Evolutionary conservation across 2,113 vertebrate species (phyloP), one percentile per base, ranked within the genome.

Genomic region (Triplophysa siluroides): DNA sequence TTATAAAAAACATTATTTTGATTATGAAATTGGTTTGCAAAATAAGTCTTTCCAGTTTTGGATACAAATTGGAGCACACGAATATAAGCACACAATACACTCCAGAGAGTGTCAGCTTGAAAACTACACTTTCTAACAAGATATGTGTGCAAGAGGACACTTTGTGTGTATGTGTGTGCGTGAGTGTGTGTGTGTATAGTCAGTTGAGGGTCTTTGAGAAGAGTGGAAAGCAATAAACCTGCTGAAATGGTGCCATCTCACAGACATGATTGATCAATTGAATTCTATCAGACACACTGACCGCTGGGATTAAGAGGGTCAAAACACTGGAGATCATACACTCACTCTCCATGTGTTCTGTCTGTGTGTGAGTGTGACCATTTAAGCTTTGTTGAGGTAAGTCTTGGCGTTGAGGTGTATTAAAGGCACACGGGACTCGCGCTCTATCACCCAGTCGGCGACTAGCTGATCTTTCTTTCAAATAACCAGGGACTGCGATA

Each of bases 221-320:
- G 93, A 93, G 94, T 93, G 91, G 88, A 93, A 99, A 98, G 96
- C 97, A 99, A 98, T 99, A 99, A 98, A 94, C 93, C 93, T 90
- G 93, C 89, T 95, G 97, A 98, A 98, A 98, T 99, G 96, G 96
- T 98, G 95, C 96, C 95, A 99, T 98, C 96, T 97, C 94, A 91
- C 90, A 96, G 96, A 97, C 96, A 98, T 96, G 97, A 98, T 97
- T 98, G 97, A 98, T 99, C 97, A 99, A 98, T 98, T 99, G 97
- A 98, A 99, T 99, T 99, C 97, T 97, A 99, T 99, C 96, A 98
- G 94, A 94, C 93, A 93, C 93, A 95, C 94, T 95, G 96, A 96
- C 95, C 95, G 91, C 94, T 93, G 93, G 97, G 97, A 99, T 99
- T 99, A 99, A 98, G 95, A 96, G 95, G 95, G 95, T 96, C 94